Percentiles rank a stretch among this genome's conserved stretches.
Evolutionary conservation across 2,797 vertebrate genomes (phyloP).

Genomic region (Sebastes reedi): DNA sequence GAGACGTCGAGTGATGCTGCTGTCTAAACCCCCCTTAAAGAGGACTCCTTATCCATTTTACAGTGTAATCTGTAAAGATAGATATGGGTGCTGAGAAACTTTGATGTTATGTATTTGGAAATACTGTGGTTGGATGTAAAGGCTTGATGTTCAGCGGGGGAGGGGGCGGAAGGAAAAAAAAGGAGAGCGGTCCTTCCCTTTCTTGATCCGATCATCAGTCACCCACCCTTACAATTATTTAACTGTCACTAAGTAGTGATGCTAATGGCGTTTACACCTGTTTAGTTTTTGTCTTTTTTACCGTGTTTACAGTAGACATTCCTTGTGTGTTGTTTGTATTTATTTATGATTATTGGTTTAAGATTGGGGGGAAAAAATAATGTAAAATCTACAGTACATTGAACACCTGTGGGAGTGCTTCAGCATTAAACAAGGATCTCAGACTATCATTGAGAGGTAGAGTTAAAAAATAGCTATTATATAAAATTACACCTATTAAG

Average conservation of each 20-base stretch:
- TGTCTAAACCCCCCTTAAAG: slow-evolving; percentile 77
- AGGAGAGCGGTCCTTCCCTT: slow-evolving; percentile 72
- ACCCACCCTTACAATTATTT: slow-evolving; percentile 85
- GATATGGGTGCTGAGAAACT: slow-evolving; percentile 76
- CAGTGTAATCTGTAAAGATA: slow-evolving; percentile 78
- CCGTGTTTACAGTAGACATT: slow-evolving; percentile 99
- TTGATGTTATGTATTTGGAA: slow-evolving; percentile 79
- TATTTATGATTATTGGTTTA: slow-evolving; percentile 99
- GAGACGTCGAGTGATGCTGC: slow-evolving; percentile 83
- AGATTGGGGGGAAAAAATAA: slow-evolving; percentile 70
- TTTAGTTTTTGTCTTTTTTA: slow-evolving; percentile 90
- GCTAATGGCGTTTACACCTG: slow-evolving; percentile 91
- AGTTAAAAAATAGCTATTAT: slow-evolving; percentile 86
- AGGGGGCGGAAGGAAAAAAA: slow-evolving; percentile 19
- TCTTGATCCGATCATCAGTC: slow-evolving; percentile 81
- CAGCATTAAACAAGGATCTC: slow-evolving; percentile 91
- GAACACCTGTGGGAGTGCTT: slow-evolving; percentile 91
- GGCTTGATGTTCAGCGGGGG: slow-evolving; percentile 74
- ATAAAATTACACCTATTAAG: slow-evolving; percentile 90
- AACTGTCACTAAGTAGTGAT: slow-evolving; percentile 89
- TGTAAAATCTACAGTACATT: slow-evolving; percentile 86
- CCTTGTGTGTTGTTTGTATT: slow-evolving; percentile 98
- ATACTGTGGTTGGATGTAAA: slow-evolving; percentile 73
- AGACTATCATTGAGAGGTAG: slow-evolving; percentile 93
- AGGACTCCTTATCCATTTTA: slow-evolving; percentile 79